Conservation (phyloP, 2,797 vertebrate genomes). For the Limnodromus scolopaceus region DNA sequence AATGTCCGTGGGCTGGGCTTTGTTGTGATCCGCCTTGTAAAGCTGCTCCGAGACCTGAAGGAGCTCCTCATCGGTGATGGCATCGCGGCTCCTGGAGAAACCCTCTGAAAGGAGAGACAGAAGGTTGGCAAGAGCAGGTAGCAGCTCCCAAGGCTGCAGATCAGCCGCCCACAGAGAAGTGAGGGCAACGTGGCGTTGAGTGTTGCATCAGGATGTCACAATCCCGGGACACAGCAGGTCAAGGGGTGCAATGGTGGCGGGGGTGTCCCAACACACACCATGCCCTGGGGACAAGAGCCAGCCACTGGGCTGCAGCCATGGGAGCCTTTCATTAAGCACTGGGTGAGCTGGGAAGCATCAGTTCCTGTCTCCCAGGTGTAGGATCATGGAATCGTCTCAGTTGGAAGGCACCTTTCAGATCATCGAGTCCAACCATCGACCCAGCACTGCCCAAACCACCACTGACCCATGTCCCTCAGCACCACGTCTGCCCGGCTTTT, state of each 20-base stretch:
- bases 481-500: not conserved
- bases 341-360: not conserved
- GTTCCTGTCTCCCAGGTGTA: not conserved
- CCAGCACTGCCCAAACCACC: not conserved
- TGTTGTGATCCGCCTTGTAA: conserved; percentile 70
- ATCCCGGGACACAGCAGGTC: fast-evolving
- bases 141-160: not conserved
- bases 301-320: not conserved
- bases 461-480: not conserved
- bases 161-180: fast-evolving
- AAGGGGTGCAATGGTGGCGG: not conserved
- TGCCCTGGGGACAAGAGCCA: not conserved
- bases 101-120: conserved; percentile 24
- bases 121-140: not conserved
- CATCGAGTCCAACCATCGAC: not conserved
- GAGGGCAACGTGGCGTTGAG: fast-evolving
- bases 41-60: conserved; percentile 74
- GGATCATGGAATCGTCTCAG: not conserved
- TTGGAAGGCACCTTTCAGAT: not conserved
- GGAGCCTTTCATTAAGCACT: no score
- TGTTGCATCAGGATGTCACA: fast-evolving
- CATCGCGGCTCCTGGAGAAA: conserved; percentile 54
- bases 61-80: conserved; percentile 70
- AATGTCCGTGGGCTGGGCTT: conserved; percentile 71
- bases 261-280: not conserved